Percentiles rank a stretch among this genome's conserved stretches.
Evolutionary conservation across 2,888 invertebrate species (phyloP).

Genomic region (Machimus atricapillus): DNA sequence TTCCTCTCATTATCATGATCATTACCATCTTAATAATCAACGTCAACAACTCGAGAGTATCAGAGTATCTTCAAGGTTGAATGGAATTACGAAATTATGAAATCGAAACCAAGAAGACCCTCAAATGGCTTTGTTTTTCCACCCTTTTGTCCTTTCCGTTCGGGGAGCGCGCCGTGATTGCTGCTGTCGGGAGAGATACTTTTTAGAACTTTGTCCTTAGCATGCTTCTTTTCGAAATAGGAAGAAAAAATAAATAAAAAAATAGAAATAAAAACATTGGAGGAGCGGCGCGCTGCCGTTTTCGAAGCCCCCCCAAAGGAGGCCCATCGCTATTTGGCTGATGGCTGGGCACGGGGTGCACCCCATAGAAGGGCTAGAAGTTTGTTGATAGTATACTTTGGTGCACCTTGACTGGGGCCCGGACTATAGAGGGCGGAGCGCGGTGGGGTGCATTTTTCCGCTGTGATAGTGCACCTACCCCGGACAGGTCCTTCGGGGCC

Average conservation of each 20-base stretch:
- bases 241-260: neutral
- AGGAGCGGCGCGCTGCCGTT: neutral
- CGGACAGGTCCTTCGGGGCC: neutral
- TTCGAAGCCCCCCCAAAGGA: neutral
- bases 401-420: neutral
- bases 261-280: neutral
- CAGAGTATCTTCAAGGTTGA: constrained; percentile 16
- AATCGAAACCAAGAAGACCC: constrained; percentile 25
- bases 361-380: neutral
- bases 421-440: neutral
- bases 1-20: constrained; percentile 41
- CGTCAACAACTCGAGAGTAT: neutral
- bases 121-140: constrained; percentile 27
- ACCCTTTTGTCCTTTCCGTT: neutral
- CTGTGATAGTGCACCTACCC: neutral
- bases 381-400: neutral
- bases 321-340: neutral
- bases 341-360: neutral
- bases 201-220: constrained; percentile 35
- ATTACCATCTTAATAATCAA: constrained; percentile 37
- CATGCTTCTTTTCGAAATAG: neutral
- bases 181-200: constrained; percentile 32
- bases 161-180: constrained; percentile 8
- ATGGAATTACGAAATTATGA: constrained; percentile 5
- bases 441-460: too few species aligned